These are phyloP conservation scores for Suillia variegata DNA, from an alignment of 2,888 invertebrate genomes.

Conservation along the genomic window DNA sequence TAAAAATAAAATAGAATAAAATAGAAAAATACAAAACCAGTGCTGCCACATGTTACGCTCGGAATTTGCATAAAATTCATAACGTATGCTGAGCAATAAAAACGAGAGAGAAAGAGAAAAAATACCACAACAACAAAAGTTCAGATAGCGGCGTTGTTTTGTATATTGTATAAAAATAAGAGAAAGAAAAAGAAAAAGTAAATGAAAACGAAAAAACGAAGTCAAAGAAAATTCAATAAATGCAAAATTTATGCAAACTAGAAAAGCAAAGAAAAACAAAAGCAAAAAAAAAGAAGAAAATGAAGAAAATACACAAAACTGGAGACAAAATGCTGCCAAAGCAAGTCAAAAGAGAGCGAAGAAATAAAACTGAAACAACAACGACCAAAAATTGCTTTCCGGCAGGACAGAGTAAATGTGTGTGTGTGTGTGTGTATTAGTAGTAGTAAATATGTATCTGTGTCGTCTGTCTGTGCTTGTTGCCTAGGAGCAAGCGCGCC, in stretches of 20 bases:
- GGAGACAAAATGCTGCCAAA: background rate
- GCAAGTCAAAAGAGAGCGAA: background rate
- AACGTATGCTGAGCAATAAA: slow-evolving; percentile 27
- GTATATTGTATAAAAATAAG: no score
- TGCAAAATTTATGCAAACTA: slow-evolving; percentile 4
- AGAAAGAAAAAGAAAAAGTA: background rate
- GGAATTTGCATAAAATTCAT: slow-evolving; percentile 26
- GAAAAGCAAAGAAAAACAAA: no score
- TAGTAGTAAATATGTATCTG: no score
- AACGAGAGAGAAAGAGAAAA: background rate
- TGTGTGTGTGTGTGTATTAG: background rate
- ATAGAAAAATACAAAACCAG: background rate
- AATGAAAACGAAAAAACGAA: background rate
- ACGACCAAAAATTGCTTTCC: background rate
- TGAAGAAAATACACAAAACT: background rate
- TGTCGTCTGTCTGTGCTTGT: no score
- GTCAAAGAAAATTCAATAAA: slow-evolving; percentile 8
- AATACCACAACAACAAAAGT: background rate
- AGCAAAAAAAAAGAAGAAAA: background rate
- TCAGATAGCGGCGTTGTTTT: background rate
- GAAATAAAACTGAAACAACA: background rate
- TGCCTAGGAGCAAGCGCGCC: no score
- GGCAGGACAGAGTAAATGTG: no score
- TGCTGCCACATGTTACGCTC: background rate
- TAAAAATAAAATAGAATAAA: background rate